Base-by-base conservation (phyloP, 2,797 vertebrate genomes). In the Rhinatrema bivittatum region DNA sequence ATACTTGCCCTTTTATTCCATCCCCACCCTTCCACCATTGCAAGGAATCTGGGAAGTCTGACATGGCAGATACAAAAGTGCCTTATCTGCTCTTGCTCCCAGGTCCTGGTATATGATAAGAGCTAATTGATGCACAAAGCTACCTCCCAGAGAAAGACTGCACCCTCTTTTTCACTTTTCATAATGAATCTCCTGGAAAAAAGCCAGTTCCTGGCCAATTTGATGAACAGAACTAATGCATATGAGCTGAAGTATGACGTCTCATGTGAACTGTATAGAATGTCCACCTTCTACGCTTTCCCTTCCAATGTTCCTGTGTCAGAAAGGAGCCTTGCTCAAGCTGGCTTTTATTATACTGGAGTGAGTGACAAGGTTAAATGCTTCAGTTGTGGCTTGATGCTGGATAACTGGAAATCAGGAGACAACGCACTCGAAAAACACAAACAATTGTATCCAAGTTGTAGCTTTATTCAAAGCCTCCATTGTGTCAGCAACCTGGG, bases 341-440 rank as follows among this genome's bases (percentile, higher is more conserved):
- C 94, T 4, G 94, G 94, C 1, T 99, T 96, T 79, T 97, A 91
- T 62, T 99, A 97, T 70, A 97, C 86, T 0, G 94, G 94, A 2
- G 51, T 88, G 16, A 86, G 88, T 1, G 93, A 97, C 70, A 81
- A 87, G 6, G 94, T 98, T 3, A 90, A 90, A 59, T 99, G 96
- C 56, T 99, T 94, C 76, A 79, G 67, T 25, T 98, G 96, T 60
- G 91, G 89, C 6, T 76, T 91, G 47, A 91, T 81, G 0, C 49
- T 89, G 28, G 94, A 97, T 35, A 94, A 84, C 59, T 99, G 96
- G 94, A 93, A 91, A 49, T 68, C 71, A 1, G 91, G 96, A 10
- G 96, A 99, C 70, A 94, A 78, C 47, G 88, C 96, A 1, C 64
- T 87, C 18, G 93, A 95, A 35, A 94, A 89, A 42, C 96, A 98